Evolutionary conservation across 1,140 invertebrate species (phyloP), one percentile per base, ranked within the genome.

Genomic region (Harlomillsia oculata): DNA sequence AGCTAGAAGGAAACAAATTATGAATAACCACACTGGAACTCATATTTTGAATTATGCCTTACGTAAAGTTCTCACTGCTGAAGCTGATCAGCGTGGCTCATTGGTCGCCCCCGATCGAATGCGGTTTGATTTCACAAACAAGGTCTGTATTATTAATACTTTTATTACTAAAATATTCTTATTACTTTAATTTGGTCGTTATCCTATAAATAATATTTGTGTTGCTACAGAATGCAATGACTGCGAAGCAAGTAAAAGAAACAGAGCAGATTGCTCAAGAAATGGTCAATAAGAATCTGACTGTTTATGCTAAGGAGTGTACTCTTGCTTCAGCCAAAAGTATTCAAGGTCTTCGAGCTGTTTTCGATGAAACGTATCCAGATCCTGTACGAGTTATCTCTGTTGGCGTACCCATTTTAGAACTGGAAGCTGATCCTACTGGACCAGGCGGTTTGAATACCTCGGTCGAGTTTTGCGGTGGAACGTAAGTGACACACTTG

Each of bases 1-100:
- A 49, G 77, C 82, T 63, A 78, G 93, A 56, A 76, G 94, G 69
- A 78, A 84, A 64, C 72, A 88, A 5, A 78, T 98, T 21, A 99
- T 99, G 97, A 96, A 89, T 67, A 99, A 99, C 74, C 97, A 99
- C 68, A 99, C 96, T 21, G 97, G 90, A 23, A 99, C 97, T 1
- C 97, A 99, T 74, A 82, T 94, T 43, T 76, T 99, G 0, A 99
- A 99, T 76, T 92, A 86, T 76, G 91, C 89, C 25, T 75, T 99
- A 34, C 77, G 95, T 46, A 81, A 83, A 70, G 89, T 98, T 43
- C 73, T 99, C 18, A 83, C 87, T 9, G 82, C 82, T 59, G 90
- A 95, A 67, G 84, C 89, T 37, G 95, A 99, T 72, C 97, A 99
- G 74, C 85, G 86, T 69, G 97, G 97, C 36, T 99, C 95, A 1